Conservation (phyloP, 2,888 invertebrate genomes). For the Crocallis elinguaria region DNA sequence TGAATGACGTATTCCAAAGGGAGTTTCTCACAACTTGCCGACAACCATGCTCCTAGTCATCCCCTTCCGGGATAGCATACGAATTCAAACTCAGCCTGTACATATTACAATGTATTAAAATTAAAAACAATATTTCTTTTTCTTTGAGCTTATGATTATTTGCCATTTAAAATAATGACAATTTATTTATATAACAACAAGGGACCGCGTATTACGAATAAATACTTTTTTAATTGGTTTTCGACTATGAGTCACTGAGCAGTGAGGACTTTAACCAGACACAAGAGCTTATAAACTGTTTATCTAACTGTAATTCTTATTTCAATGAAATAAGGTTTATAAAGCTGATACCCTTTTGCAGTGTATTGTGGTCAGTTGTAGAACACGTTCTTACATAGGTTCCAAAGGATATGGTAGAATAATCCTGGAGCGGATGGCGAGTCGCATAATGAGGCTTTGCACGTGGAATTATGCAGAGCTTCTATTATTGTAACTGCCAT, state of each 20-base stretch:
- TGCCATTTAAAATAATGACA: neutral
- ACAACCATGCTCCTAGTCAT: too few species aligned
- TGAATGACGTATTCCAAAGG: too few species aligned
- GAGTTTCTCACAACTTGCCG: too few species aligned
- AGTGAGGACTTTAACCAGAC: constrained; percentile 12
- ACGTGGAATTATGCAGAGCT: constrained; percentile 30
- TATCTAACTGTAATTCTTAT: constrained; percentile 7
- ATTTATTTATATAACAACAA: constrained; percentile 4
- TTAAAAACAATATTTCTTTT: too few species aligned
- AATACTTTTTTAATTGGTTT: constrained; percentile 40
- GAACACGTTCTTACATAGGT: constrained; percentile 30
- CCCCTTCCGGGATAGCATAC: too few species aligned
- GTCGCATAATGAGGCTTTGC: constrained; percentile 34
- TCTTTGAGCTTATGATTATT: too few species aligned
- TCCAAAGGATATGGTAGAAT: constrained; percentile 34
- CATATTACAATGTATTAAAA: too few species aligned
- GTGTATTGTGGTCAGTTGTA: constrained; percentile 9
- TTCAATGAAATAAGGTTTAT: constrained; percentile 23
- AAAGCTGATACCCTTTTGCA: neutral
- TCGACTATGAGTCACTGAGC: constrained; percentile 40
- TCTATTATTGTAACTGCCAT: constrained; percentile 7
- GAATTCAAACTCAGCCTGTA: too few species aligned
- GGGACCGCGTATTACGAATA: constrained; percentile 28
- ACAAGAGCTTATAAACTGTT: constrained; percentile 3
- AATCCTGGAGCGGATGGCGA: constrained; percentile 29